Evolutionary conservation across 2,797 vertebrate species (phyloP), one percentile per base, ranked within the genome.

Genomic region (Loris lydekkerianus): DNA sequence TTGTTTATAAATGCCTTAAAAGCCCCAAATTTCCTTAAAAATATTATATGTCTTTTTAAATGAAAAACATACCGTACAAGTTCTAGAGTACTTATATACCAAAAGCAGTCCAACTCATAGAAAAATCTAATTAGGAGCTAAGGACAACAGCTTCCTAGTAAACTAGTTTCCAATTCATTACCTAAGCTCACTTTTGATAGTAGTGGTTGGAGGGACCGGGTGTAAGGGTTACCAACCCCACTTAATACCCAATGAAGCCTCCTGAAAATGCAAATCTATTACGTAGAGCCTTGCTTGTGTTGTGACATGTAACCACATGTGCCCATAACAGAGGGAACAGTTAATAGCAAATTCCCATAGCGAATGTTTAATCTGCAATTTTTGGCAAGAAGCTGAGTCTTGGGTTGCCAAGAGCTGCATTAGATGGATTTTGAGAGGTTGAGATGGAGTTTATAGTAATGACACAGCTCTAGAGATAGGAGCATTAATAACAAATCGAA

Each of bases 51-150:
- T 96, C 97, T 97, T 97, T 97, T 97, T 98, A 98, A 98, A 98
- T 98, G 96, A 98, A 98, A 98, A 98, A 98, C 98, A 98, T 86
- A 96, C 98, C 98, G 97, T 98, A 95, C 82, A 63, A 89, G 92
- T 75, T 89, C 84, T 92, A 86, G 92, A 83, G 91, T 85, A 63
- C 94, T 97, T 97, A 97, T 96, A 78, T 89, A 95, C 90, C 91
- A 93, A 92, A 94, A 96, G 97, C 97, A 88, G 87, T 95, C 77
- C 89, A 10, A 89, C 86, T 96, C 93, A 92, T 86, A 94, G 94
- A 86, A 92, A 70, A 96, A 98, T 95, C 91, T 80, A 31, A 86
- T 43, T 75, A 70, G 86, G 53, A 95, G 89, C 29, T 27, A 37
- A 75, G 78, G 93, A 95, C 73, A 34, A 53, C 23, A 67, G 78